Evolutionary conservation across 2,888 invertebrate genomes (phyloP).

Genomic region (Latrodectus hesperus): DNA sequence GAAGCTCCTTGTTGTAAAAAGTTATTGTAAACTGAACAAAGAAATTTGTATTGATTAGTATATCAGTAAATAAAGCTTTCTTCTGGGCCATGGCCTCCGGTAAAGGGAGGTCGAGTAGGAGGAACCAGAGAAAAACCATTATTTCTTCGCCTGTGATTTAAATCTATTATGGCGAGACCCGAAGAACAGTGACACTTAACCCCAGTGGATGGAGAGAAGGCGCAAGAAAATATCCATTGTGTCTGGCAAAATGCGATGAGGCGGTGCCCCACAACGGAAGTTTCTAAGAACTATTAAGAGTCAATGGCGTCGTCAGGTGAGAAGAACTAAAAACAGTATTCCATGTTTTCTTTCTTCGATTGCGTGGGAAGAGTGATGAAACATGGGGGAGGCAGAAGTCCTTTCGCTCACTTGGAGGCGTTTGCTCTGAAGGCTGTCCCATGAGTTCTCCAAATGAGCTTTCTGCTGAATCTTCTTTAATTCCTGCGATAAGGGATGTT

Average conservation of each 20-base stretch:
- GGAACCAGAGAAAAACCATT: conserved; percentile 34
- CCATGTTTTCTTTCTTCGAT: background rate
- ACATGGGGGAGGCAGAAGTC: background rate
- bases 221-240: conserved; percentile 33
- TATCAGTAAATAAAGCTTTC: too few relatives aligned
- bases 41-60: too few relatives aligned
- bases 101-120: background rate
- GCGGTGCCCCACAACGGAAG: conserved; percentile 48
- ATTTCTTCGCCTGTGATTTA: conserved; percentile 46
- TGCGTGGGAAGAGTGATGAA: conserved; percentile 27
- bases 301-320: conserved; percentile 36
- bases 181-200: conserved; percentile 52
- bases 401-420: too few relatives aligned
- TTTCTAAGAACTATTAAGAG: conserved; percentile 42
- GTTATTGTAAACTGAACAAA: too few relatives aligned
- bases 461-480: too few relatives aligned
- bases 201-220: conserved; percentile 15
- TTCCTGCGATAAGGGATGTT: too few relatives aligned
- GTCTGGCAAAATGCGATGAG: conserved; percentile 47
- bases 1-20: too few relatives aligned
- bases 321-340: conserved; percentile 9
- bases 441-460: too few relatives aligned
- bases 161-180: conserved; percentile 47
- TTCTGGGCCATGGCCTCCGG: background rate
- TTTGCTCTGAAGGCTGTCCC: too few relatives aligned